Evolutionary conservation across 2,888 invertebrate genomes (phyloP).

Genomic region (Agelastica alni): DNA sequence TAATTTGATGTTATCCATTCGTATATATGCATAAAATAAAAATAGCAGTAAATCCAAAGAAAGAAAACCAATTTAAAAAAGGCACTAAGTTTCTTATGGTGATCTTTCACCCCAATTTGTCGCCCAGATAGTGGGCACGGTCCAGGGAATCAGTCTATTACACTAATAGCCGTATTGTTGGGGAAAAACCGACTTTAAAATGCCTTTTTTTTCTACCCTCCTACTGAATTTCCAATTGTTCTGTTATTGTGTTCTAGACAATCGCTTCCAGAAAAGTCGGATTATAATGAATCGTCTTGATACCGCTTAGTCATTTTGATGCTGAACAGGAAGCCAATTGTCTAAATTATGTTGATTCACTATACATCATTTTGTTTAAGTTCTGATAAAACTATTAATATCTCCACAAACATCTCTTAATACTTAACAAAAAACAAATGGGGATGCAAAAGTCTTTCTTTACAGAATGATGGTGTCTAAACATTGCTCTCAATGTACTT

Average conservation of each 20-base stretch:
- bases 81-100: slow-evolving; percentile 49
- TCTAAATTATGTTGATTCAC: slow-evolving; percentile 17
- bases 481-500: too few species aligned
- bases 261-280: slow-evolving; percentile 27
- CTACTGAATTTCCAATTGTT: slow-evolving; percentile 33
- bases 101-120: slow-evolving; percentile 58
- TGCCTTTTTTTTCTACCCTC: slow-evolving; percentile 38
- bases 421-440: too few species aligned
- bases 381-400: slow-evolving; percentile 9
- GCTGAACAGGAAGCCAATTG: slow-evolving; percentile 6
- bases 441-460: too few species aligned
- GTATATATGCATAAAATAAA: not conserved
- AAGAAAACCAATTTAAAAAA: slow-evolving; percentile 18
- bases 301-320: slow-evolving; percentile 17
- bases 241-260: slow-evolving; percentile 35
- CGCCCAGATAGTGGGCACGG: slow-evolving; percentile 56
- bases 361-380: slow-evolving; percentile 10
- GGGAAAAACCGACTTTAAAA: slow-evolving; percentile 54
- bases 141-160: slow-evolving; percentile 56
- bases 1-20: too few species aligned
- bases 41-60: not conserved
- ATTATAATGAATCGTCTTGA: slow-evolving; percentile 18
- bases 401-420: too few species aligned
- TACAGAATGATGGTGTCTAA: too few species aligned
- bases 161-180: slow-evolving; percentile 57